These are phyloP conservation scores for Clepsis dumicolana DNA, from an alignment of 2,888 invertebrate species.

Conservation along the genomic window DNA sequence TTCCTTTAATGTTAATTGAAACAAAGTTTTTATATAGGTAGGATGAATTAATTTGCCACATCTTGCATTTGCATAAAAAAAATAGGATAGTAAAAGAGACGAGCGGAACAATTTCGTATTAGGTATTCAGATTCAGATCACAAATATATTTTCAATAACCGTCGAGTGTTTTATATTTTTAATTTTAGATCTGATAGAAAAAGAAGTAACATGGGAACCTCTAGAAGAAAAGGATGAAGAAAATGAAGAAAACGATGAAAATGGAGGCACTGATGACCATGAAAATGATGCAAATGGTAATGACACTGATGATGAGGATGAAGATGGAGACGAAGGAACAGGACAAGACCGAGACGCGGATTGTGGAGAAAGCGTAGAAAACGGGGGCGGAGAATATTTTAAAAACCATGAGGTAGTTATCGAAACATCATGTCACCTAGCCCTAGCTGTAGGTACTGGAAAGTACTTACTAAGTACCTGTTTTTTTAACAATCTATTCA, in stretches of 20 bases:
- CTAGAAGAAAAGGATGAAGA: constrained; percentile 82
- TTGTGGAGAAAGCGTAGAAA: constrained; percentile 44
- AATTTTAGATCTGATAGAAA: constrained; percentile 78
- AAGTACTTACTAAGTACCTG: no score
- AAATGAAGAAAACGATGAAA: constrained; percentile 58
- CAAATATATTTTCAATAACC: no score
- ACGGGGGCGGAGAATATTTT: constrained; percentile 34
- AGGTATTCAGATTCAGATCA: no score
- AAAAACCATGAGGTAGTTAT: constrained; percentile 20
- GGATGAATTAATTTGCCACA: no score
- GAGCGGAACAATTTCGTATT: no score
- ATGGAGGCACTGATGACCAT: constrained; percentile 58
- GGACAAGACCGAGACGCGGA: constrained; percentile 27
- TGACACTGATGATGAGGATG: constrained; percentile 51
- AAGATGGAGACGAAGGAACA: constrained; percentile 15
- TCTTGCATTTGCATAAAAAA: no score
- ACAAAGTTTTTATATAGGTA: no score
- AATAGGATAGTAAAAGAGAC: no score
- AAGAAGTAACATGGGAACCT: constrained; percentile 86
- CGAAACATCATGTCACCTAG: neutral
- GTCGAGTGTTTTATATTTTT: constrained; percentile 29
- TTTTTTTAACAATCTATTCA: no score
- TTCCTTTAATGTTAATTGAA: no score
- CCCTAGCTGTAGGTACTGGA: no score
- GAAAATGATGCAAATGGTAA: constrained; percentile 63